Evolutionary conservation across 1,140 invertebrate species (phyloP).

Genomic region (Bombus cullumanus): DNA sequence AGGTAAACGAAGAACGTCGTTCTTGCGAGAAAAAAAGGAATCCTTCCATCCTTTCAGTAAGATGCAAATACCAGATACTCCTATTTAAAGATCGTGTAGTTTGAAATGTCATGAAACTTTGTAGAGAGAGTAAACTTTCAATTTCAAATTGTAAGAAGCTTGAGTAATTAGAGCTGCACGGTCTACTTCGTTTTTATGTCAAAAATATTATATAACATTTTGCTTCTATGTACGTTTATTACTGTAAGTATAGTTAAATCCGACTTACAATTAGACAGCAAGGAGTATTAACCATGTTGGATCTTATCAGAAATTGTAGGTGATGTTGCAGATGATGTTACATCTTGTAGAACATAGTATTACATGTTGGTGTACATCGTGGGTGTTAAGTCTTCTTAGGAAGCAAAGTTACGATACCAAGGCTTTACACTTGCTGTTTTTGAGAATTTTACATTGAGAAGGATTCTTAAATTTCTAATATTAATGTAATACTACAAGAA

Average conservation of each 20-base stretch:
- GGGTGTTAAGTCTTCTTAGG: not conserved
- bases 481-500: too few relatives aligned
- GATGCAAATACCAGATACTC: not conserved
- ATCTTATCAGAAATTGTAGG: not conserved
- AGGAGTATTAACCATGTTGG: not conserved
- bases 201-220: not conserved
- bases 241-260: not conserved
- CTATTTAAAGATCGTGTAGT: not conserved
- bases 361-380: not conserved
- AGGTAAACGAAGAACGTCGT: not conserved
- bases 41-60: not conserved
- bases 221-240: not conserved
- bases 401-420: not conserved
- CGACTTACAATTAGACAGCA: too few relatives aligned
- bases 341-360: not conserved
- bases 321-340: not conserved
- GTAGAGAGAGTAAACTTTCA: constrained; percentile 5
- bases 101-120: not conserved
- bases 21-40: not conserved
- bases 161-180: not conserved
- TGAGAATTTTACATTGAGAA: too few relatives aligned
- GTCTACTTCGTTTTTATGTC: not conserved
- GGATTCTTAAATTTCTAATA: too few relatives aligned
- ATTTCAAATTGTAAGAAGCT: not conserved
- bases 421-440: too few relatives aligned